Base-by-base conservation (phyloP, 2,113 vertebrate species). In the Progne subis region DNA sequence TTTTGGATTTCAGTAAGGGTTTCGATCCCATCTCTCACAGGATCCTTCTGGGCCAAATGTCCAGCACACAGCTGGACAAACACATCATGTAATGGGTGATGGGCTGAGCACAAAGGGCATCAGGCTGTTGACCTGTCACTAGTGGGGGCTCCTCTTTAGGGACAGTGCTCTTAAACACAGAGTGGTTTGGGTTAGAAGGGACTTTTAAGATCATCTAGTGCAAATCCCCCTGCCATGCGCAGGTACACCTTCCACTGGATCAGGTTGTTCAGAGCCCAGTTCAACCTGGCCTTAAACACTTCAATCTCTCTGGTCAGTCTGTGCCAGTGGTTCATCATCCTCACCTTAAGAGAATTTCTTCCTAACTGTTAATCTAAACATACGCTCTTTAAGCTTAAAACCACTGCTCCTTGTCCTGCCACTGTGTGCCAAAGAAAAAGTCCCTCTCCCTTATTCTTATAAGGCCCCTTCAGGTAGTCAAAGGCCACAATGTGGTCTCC, bases 141-240 rank as follows among this genome's bases (percentile, higher is more conserved):
- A 16, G 6, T 14, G 16, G 19, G 11, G 37, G 9, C 17, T 26
- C 8, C 11, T 15, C 41, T 23, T 46, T 32, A 32, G 21, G 21
- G 37, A 25, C 12, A 6, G 8, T 24, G 19, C 11, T 76, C 52
- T 39, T 41, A 18, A 55, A 55, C 41, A 55, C 5, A 29, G 39
- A 70, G 61, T 19, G 18, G 12, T 78, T 18, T 61, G 23, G 9
- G 9, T 9, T 28, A 12, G 47, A 70, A n/a, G 10, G 8, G 12
- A n/a, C 29, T 23, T 55, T 9, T 19, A n/a, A 41, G 6, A 46
- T 11, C 20, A n/a, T 9, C 5, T 41, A 39, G 47, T 29, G 55
- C 7, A 41, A 70, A 41, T 1, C 2, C 4, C 12, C 1, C 17
- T 41, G 49, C 7, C 7, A 20, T 11, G 4, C 0, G 0, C 19